Base-by-base conservation (phyloP, 2,113 vertebrate genomes). In the Cyanoliseus patagonus region DNA sequence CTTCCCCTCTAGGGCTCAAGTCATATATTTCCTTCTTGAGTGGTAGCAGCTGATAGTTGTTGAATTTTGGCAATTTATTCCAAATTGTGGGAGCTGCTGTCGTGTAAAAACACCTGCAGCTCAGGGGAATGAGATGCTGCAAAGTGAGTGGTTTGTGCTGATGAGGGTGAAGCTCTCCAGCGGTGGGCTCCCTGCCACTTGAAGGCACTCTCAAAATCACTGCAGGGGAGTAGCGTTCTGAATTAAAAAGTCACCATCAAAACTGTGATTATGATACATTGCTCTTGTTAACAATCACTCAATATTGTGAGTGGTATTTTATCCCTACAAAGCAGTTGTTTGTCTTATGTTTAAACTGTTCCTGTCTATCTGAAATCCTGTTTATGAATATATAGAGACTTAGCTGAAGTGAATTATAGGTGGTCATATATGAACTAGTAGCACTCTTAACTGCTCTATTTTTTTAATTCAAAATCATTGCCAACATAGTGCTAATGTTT, bases 91-190 rank as follows among this genome's bases (percentile, higher is more conserved):
- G 52, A 83, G 49, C 53, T 6, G 2, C 88, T 87, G 74, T 17
- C 14, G 10, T 78, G 9, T 33, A 1, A 28, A 55, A 87, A 75
- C 46, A 63, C 41, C 55, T 92, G 89, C 46, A 24, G 41, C 23
- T 75, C 41, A 53, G 51, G 46, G 46, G 6, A 47, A 9, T 0
- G 0, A 14, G 42, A 17, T n/a, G 3, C 8, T 44, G 62, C 62
- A 7, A 23, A n/a, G 22, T 7, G 42, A 59, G 14, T 0, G 0
- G 12, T 63, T 9, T 15, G 19, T 17, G 15, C 42, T 46, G 18
- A 3, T 44, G n/a, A 30, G 62, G 44, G 55, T 28, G 69, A 46
- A 70, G 52, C 69, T 17, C 33, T 68, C 17, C 11, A 47, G 47
- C 0, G 1, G 7, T 62, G 47, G 33, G 30, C 23, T 88, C 9